Conservation (phyloP, 1,140 invertebrate genomes). For the Pogonomyrmex californicus region DNA sequence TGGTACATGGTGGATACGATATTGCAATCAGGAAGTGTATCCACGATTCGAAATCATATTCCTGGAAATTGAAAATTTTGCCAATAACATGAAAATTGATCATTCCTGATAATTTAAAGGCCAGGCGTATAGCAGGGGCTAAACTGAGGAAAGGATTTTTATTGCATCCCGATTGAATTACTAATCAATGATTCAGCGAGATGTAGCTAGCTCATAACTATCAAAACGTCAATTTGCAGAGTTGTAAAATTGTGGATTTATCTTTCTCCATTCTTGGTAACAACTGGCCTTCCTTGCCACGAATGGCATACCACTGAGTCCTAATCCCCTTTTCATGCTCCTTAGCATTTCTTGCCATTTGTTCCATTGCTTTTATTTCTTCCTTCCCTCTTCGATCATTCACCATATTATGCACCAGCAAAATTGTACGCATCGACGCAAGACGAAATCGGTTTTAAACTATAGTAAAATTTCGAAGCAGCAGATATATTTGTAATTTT, state of each 20-base stretch:
- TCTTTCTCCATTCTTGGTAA: conserved; percentile 47
- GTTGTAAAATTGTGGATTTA: conserved; percentile 74
- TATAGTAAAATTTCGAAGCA: neutral
- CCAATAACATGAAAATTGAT: conserved; percentile 16
- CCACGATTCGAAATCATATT: conserved; percentile 18
- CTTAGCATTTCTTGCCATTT: conserved; percentile 19
- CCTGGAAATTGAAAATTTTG: neutral
- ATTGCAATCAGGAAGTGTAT: conserved; percentile 24
- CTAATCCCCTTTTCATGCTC: conserved; percentile 7
- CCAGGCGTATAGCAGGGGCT: conserved; percentile 72
- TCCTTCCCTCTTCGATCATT: neutral
- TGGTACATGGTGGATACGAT: neutral
- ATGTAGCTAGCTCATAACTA: conserved; percentile 65
- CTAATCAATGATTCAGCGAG: conserved; percentile 72
- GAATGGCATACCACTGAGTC: conserved; percentile 47
- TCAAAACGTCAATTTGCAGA: conserved; percentile 66
- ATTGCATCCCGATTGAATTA: conserved; percentile 70
- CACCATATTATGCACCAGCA: conserved; percentile 16
- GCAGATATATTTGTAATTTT: neutral
- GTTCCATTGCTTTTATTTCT: conserved; percentile 33
- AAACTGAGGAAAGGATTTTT: conserved; percentile 55
- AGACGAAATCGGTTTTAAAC: neutral
- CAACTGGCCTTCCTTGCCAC: conserved; percentile 17
- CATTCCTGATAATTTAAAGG: conserved; percentile 49
- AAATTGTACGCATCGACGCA: conserved; percentile 19